Evolutionary conservation across 2,113 vertebrate species (phyloP), one percentile per base, ranked within the genome.

Genomic region (Hyaena hyaena): DNA sequence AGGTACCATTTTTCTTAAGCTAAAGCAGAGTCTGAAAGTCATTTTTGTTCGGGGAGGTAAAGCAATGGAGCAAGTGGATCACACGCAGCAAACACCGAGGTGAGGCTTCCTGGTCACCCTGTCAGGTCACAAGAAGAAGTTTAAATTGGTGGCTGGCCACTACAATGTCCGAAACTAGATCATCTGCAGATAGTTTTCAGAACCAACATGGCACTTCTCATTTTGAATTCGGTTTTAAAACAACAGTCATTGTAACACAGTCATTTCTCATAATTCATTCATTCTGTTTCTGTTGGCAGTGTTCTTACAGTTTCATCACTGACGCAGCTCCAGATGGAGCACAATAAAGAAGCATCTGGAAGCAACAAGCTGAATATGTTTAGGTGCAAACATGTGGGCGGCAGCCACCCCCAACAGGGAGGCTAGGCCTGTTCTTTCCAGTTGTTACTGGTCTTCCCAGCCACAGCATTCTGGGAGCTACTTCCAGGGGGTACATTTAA

Each of bases 221-320:
- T 74, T 95, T 53, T 92, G 24, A 79, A 69, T 63, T 55, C 77
- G 65, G 50, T 84, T 81, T 82, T 88, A 12, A n/a, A 93, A 63
- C 66, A 55, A 48, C 93, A 83, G 35, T 77, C 58, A 61, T 26
- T 53, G n/a, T 63, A 84, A 86, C 76, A 83, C 23, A 88, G 45
- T 58, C 92, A 33, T 50, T 93, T 94, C 84, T 96, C 80, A 39
- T 26, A 16, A 48, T 33, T 31, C 15, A 14, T 26, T 66, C 45
- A 23, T 16, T 69, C 4, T 24, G 23, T 35, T n/a, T 85, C 50
- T 74, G 50, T 45, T 4, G 23, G n/a, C 21, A 11, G 14, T 6
- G 5, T n/a, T 73, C 39, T 12, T 33, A 23, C 55, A 84, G 65
- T 33, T n/a, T 53, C 23, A 66, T 45, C 33, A 9, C 58, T 1